Evolutionary conservation across 2,888 invertebrate species (phyloP).

Genomic region (Thumatha senex): DNA sequence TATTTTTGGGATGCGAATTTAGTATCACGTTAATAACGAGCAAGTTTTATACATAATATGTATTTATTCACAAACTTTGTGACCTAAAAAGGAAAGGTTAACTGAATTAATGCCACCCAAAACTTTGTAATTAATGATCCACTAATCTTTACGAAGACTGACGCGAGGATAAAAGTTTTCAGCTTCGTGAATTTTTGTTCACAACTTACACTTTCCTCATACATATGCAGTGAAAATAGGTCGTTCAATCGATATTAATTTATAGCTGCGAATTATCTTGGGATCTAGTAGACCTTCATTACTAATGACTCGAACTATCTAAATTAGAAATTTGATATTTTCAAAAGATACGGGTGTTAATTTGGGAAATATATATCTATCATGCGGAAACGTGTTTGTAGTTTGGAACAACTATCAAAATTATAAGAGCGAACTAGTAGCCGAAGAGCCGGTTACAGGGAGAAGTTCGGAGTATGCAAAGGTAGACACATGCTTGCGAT

Average conservation of each 20-base stretch:
- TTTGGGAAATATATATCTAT: conserved; percentile 34
- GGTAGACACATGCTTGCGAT: conserved; percentile 28
- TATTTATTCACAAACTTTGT: conserved; percentile 44
- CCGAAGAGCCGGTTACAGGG: conserved; percentile 34
- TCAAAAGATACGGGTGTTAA: conserved; percentile 39
- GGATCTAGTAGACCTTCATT: conserved; percentile 22
- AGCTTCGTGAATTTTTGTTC: conserved; percentile 21
- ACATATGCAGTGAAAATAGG: conserved; percentile 23
- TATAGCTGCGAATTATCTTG: conserved; percentile 27
- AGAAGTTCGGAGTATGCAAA: conserved; percentile 41
- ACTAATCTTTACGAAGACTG: conserved; percentile 59
- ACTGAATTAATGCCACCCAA: conserved; percentile 54
- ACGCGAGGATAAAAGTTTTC: conserved; percentile 49
- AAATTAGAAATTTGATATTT: conserved; percentile 43
- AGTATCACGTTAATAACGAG: conserved; percentile 19
- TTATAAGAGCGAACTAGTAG: conserved; percentile 43
- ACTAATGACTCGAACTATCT: conserved; percentile 36
- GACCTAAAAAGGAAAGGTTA: conserved; percentile 50
- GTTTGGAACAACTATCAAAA: conserved; percentile 45
- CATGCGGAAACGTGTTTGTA: conserved; percentile 25
- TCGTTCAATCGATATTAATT: conserved; percentile 27
- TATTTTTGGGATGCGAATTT: conserved; percentile 23
- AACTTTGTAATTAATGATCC: conserved; percentile 68
- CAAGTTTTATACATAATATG: conserved; percentile 36
- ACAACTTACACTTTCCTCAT: conserved; percentile 9